phyloP scores from a whole-genome alignment of 2,797 vertebrate species.

The Prunella strophiata region DNA sequence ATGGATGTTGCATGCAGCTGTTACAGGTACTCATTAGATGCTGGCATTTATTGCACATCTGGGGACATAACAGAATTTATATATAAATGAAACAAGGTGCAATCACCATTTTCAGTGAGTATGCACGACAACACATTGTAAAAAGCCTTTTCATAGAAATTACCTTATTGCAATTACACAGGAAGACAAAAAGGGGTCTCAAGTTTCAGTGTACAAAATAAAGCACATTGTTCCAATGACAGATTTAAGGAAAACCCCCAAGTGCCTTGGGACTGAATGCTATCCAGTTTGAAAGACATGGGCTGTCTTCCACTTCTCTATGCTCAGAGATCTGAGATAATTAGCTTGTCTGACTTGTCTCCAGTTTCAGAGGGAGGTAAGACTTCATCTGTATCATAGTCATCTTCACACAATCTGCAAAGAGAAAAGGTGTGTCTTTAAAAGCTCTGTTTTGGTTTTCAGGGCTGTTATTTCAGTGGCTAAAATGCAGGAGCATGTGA shows the following conservation, averaged over 20 bases:
- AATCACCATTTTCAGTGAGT: slow-evolving; percentile 48
- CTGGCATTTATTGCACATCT: slow-evolving; percentile 57
- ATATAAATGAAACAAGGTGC: slow-evolving; percentile 54
- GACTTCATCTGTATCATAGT: slow-evolving; percentile 92
- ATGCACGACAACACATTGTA: slow-evolving; percentile 72
- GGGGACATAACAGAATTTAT: background rate
- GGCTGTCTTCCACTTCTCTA: slow-evolving; percentile 73
- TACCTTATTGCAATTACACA: slow-evolving; percentile 73
- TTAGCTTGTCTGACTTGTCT: slow-evolving; percentile 92
- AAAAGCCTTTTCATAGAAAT: slow-evolving; percentile 76
- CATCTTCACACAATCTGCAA: slow-evolving; percentile 94
- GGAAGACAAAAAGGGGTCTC: slow-evolving; percentile 70
- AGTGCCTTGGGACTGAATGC: slow-evolving; percentile 33
- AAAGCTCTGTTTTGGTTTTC: background rate
- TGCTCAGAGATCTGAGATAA: slow-evolving; percentile 88
- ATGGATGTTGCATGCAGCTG: background rate
- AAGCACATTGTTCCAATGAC: slow-evolving; percentile 66
- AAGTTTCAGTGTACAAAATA: slow-evolving; percentile 78
- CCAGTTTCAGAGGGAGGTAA: slow-evolving; percentile 86
- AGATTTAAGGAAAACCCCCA: slow-evolving; percentile 44
- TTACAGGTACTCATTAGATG: background rate
- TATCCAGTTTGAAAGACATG: slow-evolving; percentile 57
- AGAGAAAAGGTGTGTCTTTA: slow-evolving; percentile 56
- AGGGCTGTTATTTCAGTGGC: background rate
- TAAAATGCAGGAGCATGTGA: background rate